These are phyloP conservation scores for Anthrax anthrax DNA, from an alignment of 2,888 invertebrate species.

Conservation along the genomic window DNA sequence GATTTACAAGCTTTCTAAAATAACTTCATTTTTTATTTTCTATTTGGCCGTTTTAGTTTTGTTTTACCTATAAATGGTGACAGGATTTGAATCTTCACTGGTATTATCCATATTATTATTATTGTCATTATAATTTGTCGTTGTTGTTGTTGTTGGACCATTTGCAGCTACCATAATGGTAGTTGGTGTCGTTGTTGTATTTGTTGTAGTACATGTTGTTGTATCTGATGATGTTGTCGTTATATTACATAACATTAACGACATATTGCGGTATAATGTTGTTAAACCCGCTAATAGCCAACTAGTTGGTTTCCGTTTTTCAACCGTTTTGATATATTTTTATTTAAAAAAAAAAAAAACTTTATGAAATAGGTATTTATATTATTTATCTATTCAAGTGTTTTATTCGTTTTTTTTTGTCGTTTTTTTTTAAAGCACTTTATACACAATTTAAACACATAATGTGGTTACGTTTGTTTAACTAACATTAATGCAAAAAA, in stretches of 20 bases:
- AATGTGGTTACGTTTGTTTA: too few species aligned
- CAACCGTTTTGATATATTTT: conserved; percentile 12
- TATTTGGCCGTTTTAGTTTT: background rate
- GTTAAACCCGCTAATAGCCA: conserved; percentile 10
- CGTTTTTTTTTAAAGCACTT: too few species aligned
- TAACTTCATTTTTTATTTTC: too few species aligned
- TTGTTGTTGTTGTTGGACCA: conserved; percentile 12
- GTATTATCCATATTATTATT: conserved; percentile 65
- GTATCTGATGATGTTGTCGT: background rate
- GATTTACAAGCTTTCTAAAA: too few species aligned
- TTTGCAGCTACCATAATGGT: conserved; percentile 8
- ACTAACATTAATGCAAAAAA: too few species aligned
- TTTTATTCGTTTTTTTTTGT: too few species aligned
- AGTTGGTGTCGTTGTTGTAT: conserved; percentile 9
- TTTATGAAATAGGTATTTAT: too few species aligned
- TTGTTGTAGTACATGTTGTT: conserved; percentile 6
- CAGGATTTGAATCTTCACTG: conserved; percentile 74
- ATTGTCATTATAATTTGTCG: conserved; percentile 38
- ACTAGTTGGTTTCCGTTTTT: conserved; percentile 8
- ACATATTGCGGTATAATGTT: conserved; percentile 18
- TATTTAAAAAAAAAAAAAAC: too few species aligned
- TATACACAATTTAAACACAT: too few species aligned
- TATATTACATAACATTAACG: conserved; percentile 23
- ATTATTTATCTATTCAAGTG: too few species aligned
- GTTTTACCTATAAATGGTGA: conserved; percentile 75